Evolutionary conservation across 2,888 invertebrate species (phyloP), one percentile per base, ranked within the genome.

Genomic region (Schrankia costaestrigalis): DNA sequence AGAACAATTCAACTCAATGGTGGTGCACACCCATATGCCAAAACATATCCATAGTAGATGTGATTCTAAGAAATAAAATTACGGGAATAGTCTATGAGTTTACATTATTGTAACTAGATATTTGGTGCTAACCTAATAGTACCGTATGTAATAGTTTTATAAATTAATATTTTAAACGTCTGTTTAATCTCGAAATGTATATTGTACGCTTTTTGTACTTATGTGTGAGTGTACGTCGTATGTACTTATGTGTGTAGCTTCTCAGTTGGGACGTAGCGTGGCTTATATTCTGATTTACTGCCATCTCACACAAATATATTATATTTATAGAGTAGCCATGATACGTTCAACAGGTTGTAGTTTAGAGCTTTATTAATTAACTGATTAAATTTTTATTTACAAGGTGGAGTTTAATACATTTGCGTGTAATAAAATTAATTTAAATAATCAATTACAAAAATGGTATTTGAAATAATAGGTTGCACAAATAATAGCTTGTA

Each of bases 141-240:
- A 24, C 22, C 26, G 15, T 49, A 46, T 26, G 37, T 17, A 22
- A 39, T 31, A 30, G 24, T 31, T 40, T 38, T 29, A 41, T 41
- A 23, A 37, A 43, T 34, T 23, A 18, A 24, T 18, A 11, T 26
- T 12, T 9, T 24, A 30, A 35, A n/a, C 66, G 65, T 74, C 71
- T 74, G 69, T 67, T 57, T 66, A 75, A 82, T 82, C 78, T 78
- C 73, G 62, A 51, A 46, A 50, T 60, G 53, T 63, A 47, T 54
- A 69, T 76, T 69, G 70, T 75, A 54, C 51, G 46, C 48, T 75
- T 73, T 73, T 74, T 77, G 80, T 82, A 82, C 80, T 81, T 82
- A 80, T 67, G 64, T 73, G 76, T 69, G 74, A 37, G 41, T 63
- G 60, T 46, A 38, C 61, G 45, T 55, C 28, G 46, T 57, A 57